phyloP scores from a whole-genome alignment of 2,888 invertebrate species.

The Tineola bisselliella region DNA sequence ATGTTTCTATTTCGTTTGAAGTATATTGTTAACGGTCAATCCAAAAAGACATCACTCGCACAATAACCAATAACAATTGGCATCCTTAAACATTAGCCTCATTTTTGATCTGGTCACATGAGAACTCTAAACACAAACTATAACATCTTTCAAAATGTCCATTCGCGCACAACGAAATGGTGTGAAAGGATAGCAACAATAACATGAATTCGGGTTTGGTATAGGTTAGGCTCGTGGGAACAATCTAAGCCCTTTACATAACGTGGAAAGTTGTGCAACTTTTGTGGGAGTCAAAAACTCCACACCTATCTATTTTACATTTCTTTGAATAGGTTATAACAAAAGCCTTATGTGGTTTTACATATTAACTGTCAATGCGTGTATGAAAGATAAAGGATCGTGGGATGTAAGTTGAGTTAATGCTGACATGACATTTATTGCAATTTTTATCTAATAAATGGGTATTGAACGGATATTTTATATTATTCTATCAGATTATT shows the following conservation, averaged over 20 bases:
- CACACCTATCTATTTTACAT: background rate
- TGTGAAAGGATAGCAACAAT: slow-evolving; percentile 37
- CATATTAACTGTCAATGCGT: background rate
- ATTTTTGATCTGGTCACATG: no score
- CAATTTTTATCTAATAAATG: no score
- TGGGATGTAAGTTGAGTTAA: no score
- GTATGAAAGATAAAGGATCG: no score
- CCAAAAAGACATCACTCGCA: no score
- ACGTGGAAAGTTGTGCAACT: slow-evolving; percentile 16
- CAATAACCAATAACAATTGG: no score
- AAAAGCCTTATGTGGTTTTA: background rate
- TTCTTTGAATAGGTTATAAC: background rate
- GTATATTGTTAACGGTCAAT: no score
- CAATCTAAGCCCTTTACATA: slow-evolving; percentile 15
- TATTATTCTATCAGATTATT: no score
- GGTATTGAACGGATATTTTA: no score
- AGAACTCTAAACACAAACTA: background rate
- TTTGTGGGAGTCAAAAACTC: background rate
- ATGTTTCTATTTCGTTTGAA: no score
- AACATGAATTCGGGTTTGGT: slow-evolving; percentile 34
- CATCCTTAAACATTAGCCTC: no score
- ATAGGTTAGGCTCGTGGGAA: slow-evolving; percentile 51
- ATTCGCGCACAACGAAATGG: slow-evolving; percentile 43
- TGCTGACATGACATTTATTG: no score
- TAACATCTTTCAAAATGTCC: slow-evolving; percentile 18